Evolutionary conservation across 2,113 vertebrate genomes (phyloP), one percentile per base, ranked within the genome.

Genomic region (Callospermophilus lateralis): DNA sequence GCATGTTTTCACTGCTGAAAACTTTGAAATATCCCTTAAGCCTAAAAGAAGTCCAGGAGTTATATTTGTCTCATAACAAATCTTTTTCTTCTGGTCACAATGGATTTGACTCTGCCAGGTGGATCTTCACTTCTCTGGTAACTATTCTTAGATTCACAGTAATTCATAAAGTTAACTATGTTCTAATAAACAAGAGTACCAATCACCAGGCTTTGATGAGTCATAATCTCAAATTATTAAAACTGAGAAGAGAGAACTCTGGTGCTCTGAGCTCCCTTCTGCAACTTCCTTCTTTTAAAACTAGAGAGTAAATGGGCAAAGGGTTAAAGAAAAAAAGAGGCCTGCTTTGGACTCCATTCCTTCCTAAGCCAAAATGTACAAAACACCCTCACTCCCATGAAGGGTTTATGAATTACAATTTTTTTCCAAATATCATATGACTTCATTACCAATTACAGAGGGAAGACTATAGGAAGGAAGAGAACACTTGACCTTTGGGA

Each of bases 151-250:
- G 73, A 67, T 16, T 86, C n/a, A 4, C 6, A 26, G 58, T 77
- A 83, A 95, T 61, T 95, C 77, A 58, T 42, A 72, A 58, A 74
- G 37, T 67, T 24, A 58, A 83, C 76, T 68, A 24, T 65, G 79
- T 88, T 85, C 88, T 83, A n/a, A 85, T 34, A 45, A 55, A 28
- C 15, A 45, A 45, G 24, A 78, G 11, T 74, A n/a, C 61, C 34
- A 10, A 42, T 34, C 34, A n/a, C 20, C 61, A 79, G 20, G 70
- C 72, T 93, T 72, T 58, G 10, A 26, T 79, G 89, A 97, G 48
- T 94, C 68, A 84, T 84, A 68, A 51, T 87, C 89, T 89, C 53
- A 76, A 42, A 61, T 70, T 37, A 90, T 76, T 95, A 63, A 95
- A 85, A 89, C 63, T 61, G 76, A 92, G 45, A 80, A 51, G 26